Conservation (phyloP, 92 coral and sea anemone species). For the Phymanthus crucifer region DNA sequence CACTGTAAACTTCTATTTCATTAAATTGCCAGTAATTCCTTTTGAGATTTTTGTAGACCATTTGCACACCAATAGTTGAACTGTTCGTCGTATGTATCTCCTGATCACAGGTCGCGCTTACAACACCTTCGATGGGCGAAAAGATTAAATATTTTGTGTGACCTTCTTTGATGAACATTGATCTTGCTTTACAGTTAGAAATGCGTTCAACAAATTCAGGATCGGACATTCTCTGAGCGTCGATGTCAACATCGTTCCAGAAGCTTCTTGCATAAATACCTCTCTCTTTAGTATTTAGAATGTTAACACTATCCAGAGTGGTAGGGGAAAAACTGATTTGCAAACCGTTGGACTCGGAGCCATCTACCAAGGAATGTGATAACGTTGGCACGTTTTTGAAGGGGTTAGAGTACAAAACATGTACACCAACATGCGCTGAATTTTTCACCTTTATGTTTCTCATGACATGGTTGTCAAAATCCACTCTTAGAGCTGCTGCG, state of each 20-base stretch:
- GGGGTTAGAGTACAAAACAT: conserved; percentile 44
- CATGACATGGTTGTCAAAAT: conserved; percentile 37
- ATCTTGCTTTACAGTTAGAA: conserved; percentile 14
- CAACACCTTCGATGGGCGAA: too few species aligned
- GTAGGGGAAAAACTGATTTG: background rate
- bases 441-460: conserved; percentile 26
- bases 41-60: too few species aligned
- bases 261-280: conserved; percentile 10
- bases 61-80: background rate
- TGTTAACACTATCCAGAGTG: background rate
- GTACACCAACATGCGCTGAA: conserved; percentile 35
- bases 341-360: background rate
- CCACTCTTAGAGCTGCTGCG: conserved; percentile 44
- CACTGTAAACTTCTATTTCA: too few species aligned
- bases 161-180: background rate
- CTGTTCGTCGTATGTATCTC: background rate
- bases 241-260: conserved; percentile 5
- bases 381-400: conserved; percentile 12
- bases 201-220: background rate
- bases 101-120: background rate
- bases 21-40: too few species aligned
- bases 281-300: conserved; percentile 23
- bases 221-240: conserved; percentile 21
- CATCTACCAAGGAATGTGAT: background rate
- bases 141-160: too few species aligned